Percentiles rank a stretch among this genome's conserved stretches.
Evolutionary conservation across 2,797 vertebrate species (phyloP).

Genomic region (Micrastur ruficollis): DNA sequence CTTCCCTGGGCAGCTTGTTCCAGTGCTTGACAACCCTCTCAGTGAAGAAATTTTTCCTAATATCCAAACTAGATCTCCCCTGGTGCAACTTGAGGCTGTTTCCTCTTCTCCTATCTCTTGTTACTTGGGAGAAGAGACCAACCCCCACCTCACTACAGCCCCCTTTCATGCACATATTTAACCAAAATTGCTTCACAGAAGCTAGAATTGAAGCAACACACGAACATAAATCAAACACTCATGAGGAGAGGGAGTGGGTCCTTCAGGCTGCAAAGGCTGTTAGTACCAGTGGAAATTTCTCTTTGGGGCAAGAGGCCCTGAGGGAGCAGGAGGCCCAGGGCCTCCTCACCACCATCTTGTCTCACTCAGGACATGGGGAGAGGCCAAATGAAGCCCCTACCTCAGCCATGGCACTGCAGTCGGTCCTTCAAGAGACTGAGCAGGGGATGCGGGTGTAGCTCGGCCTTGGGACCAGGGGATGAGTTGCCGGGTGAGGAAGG

Average conservation of each 20-base stretch:
- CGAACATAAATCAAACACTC: not conserved
- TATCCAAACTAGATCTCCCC: too few species aligned
- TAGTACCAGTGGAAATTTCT: not conserved
- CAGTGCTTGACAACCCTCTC: too few species aligned
- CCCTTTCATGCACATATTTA: accelerated
- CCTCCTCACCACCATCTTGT: not conserved
- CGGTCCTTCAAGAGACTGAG: not conserved
- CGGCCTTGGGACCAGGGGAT: not conserved
- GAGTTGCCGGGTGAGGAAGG: not conserved
- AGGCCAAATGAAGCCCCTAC: accelerated
- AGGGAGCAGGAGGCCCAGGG: not conserved
- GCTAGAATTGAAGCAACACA: not conserved
- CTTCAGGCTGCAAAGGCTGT: not conserved
- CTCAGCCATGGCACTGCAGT: not conserved
- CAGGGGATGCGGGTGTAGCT: accelerated
- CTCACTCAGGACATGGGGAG: not conserved
- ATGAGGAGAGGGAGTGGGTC: accelerated
- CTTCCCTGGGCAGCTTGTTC: not conserved
- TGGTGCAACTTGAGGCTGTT: too few species aligned
- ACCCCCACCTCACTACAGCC: not conserved
- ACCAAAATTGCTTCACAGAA: not conserved
- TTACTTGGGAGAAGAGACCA: not conserved
- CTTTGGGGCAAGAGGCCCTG: not conserved
- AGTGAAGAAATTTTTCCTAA: too few species aligned
- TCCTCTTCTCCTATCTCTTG: too few species aligned